Conservation (phyloP, 2,888 invertebrate species). For the Drosophila pullipes region DNA sequence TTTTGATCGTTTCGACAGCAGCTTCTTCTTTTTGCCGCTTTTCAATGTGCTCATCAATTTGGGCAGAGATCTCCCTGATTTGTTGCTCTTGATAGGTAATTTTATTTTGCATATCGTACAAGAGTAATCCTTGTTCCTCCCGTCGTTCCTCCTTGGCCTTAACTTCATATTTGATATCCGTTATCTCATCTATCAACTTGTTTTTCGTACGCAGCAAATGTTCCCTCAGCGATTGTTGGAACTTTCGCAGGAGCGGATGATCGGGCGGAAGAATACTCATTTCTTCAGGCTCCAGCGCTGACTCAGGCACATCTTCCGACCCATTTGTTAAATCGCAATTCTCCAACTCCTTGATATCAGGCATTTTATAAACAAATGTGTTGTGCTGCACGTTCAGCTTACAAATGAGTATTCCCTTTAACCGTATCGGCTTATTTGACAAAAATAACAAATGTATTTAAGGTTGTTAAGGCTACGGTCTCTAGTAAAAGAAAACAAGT, state of each 20-base stretch:
- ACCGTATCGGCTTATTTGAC: conserved; percentile 1
- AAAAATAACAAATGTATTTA: conserved; percentile 12
- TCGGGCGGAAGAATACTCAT: conserved; percentile 87
- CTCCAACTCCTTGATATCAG: conserved; percentile 31
- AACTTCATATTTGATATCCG: conserved; percentile 87
- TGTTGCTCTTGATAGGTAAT: conserved; percentile 85
- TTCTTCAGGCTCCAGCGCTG: conserved; percentile 44
- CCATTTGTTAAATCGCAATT: conserved; percentile 52
- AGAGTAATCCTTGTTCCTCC: conserved; percentile 85
- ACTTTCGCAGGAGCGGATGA: conserved; percentile 90
- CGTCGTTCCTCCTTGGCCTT: conserved; percentile 79
- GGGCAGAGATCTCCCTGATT: conserved; percentile 85
- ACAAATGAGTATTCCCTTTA: conserved; percentile 1
- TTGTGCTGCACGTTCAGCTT: background rate
- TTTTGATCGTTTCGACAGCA: conserved; percentile 80
- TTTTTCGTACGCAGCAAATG: conserved; percentile 89
- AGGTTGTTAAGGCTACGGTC: conserved; percentile 2
- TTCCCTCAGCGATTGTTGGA: conserved; percentile 89
- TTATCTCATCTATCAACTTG: conserved; percentile 89
- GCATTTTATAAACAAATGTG: conserved; percentile 33
- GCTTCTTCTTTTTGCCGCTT: conserved; percentile 84
- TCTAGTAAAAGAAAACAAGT: background rate
- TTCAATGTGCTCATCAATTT: conserved; percentile 83
- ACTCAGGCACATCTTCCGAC: conserved; percentile 24
- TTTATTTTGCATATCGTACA: conserved; percentile 87